Evolutionary conservation across 2,888 invertebrate genomes (phyloP).

Genomic region (Zaprionus bogoriensis): DNA sequence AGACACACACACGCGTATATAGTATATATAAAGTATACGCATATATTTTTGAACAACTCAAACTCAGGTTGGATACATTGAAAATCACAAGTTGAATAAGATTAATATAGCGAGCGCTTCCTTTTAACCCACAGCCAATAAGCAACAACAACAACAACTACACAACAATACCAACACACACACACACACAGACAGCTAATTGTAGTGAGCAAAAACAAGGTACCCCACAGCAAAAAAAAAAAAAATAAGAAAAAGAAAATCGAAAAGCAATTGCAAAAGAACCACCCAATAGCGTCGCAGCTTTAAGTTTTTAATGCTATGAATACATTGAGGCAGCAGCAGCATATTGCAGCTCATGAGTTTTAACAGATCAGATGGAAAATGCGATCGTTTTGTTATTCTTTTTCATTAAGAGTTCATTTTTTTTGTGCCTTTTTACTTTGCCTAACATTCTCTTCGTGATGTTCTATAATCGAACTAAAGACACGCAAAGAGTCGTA

Average conservation of each 20-base stretch:
- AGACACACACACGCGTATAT: conserved; percentile 29
- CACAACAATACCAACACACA: conserved; percentile 1
- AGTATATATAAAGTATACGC: conserved; percentile 30
- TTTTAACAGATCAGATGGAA: conserved; percentile 45
- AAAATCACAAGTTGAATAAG: conserved; percentile 72
- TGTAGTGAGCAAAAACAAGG: conserved; percentile 36
- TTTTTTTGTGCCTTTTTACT: background rate
- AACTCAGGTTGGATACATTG: conserved; percentile 78
- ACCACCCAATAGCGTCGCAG: conserved; percentile 64
- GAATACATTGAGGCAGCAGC: conserved; percentile 14
- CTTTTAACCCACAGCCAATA: conserved; percentile 76
- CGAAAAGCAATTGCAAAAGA: conserved; percentile 13
- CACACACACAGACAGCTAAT: conserved; percentile 31
- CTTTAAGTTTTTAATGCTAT: conserved; percentile 56
- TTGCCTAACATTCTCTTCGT: background rate
- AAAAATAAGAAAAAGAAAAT: conserved; percentile 18
- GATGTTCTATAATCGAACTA: too few relatives aligned
- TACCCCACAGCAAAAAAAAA: conserved; percentile 12
- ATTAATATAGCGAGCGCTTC: conserved; percentile 73
- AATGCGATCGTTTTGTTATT: conserved; percentile 22
- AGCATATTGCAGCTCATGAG: conserved; percentile 16
- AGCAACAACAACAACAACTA: conserved; percentile 12
- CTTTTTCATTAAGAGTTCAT: conserved; percentile 7
- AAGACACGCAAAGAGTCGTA: conserved; percentile 15
- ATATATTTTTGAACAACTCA: conserved; percentile 77